Base-by-base conservation (phyloP, 2,888 invertebrate genomes). In the Ctenicera cuprea region DNA sequence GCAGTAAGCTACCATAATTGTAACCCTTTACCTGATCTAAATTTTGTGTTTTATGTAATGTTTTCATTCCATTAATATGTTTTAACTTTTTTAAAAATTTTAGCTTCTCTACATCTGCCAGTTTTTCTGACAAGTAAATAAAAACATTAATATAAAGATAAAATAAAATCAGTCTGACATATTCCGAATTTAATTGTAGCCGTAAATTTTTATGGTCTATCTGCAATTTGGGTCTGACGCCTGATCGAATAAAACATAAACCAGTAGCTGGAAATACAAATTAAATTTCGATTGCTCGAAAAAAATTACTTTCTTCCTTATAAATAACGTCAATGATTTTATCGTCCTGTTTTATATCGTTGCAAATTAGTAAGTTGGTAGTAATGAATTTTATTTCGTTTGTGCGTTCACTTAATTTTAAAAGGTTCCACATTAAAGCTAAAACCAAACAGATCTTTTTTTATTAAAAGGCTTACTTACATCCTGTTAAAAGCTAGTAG, bases 231-330 rank as follows among this genome's bases (percentile, higher is more conserved):
- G 5, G 5, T 26, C 5, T 26, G 5, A 26, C 2, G 33, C 33
- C 9, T 33, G 8, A 48, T 33, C 33, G 33, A 3, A 48, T 20
- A 48, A 18, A 48, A 18, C 5, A 48, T 18, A 48, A 18, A 48
- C 48, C 48, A 20, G 48, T 48, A 48, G 48, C 48, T 18, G 48
- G 1, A 48, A 20, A 48, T 48, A 48, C 18, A 48, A 48, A 48
- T 48, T 48, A 16, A 45, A 45, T 14, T 45, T 7, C 43, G 3
- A 45, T 7, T 7, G 11, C 48, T 14, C 7, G 43, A 45, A 45
- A 45, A 3, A 45, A n/a, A 45, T 16, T 14, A 14, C 43, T 45
- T 48, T 16, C 9, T 16, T 14, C 43, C 16, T n/a, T 45, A 45
- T 16, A 16, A 7, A 45, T 3, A 16, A 18, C 11, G 48, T 16